Evolutionary conservation across 2,113 vertebrate species (phyloP).

Genomic region (Otus sunia): DNA sequence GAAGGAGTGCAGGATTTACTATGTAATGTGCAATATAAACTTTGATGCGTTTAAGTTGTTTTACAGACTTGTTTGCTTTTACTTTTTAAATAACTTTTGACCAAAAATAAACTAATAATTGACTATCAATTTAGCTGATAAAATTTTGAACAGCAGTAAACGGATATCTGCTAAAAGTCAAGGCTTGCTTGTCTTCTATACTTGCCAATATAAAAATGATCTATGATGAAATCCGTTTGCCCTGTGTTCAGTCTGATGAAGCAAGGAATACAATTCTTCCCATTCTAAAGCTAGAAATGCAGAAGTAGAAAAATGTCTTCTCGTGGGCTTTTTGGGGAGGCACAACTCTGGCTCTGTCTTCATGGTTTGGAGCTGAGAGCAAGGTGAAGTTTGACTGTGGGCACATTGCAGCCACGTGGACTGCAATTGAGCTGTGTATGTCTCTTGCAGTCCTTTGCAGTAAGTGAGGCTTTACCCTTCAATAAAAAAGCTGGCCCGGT

Average conservation of each 20-base stretch:
- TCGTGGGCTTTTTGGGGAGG: not conserved
- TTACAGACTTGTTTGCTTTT: not conserved
- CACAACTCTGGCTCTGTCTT: not conserved
- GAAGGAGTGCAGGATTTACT: conserved; percentile 42
- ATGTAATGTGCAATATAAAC: not conserved
- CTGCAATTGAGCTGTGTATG: not conserved
- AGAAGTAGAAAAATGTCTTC: not conserved
- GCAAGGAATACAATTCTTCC: not conserved
- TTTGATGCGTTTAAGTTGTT: not conserved
- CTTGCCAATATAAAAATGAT: not conserved
- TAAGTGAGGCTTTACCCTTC: not conserved
- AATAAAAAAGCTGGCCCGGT: not conserved
- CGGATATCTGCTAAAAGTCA: not conserved
- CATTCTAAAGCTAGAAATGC: not conserved
- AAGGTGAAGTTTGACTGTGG: not conserved
- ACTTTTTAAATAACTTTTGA: not conserved
- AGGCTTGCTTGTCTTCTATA: not conserved
- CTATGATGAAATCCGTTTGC: not conserved
- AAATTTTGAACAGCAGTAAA: not conserved
- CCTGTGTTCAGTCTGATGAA: not conserved
- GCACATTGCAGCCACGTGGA: accelerated
- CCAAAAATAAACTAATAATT: not conserved
- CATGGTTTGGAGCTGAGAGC: not conserved
- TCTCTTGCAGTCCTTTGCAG: not conserved
- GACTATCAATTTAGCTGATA: not conserved